phyloP scores from a whole-genome alignment of 1,140 invertebrate genomes.

The Zaprionus camerounensis region DNA sequence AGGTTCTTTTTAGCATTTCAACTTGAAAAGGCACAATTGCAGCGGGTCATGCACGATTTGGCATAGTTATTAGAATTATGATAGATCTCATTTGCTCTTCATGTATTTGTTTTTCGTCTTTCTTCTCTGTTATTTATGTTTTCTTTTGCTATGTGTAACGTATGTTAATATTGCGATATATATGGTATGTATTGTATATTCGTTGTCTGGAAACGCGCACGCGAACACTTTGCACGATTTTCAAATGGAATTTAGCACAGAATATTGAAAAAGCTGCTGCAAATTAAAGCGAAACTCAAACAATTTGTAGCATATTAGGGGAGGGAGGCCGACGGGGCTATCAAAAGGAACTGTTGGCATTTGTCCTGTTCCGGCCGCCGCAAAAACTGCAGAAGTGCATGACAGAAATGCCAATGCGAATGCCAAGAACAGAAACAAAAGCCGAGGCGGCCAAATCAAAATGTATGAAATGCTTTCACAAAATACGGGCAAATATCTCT shows the following conservation, averaged over 20 bases:
- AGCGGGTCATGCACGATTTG: conserved; percentile 43
- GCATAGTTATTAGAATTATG: conserved; percentile 36
- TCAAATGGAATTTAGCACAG: conserved; percentile 50
- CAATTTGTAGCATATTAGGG: conserved; percentile 29
- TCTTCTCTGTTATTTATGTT: conserved; percentile 1
- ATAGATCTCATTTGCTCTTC: conserved; percentile 33
- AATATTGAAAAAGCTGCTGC: conserved; percentile 62
- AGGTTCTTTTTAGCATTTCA: conserved; percentile 32
- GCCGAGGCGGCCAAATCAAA: conserved; percentile 45
- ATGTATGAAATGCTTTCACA: conserved; percentile 55
- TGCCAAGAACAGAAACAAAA: conserved; percentile 56
- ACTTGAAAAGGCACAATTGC: conserved; percentile 53
- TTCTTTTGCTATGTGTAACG: conserved; percentile 7
- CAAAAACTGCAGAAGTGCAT: conserved; percentile 51
- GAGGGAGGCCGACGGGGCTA: neutral
- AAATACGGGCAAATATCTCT: conserved; percentile 21
- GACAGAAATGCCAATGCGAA: conserved; percentile 52
- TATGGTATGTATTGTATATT: conserved; percentile 21
- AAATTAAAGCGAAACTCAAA: conserved; percentile 43
- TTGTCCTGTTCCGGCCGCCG: conserved; percentile 42
- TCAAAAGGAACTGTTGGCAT: conserved; percentile 26
- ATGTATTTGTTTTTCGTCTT: neutral
- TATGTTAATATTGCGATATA: conserved; percentile 42
- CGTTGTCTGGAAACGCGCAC: conserved; percentile 40
- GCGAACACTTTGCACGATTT: conserved; percentile 48